Evolutionary conservation across 2,888 invertebrate species (phyloP), one percentile per base, ranked within the genome.

Genomic region (Synergus laeviventris): DNA sequence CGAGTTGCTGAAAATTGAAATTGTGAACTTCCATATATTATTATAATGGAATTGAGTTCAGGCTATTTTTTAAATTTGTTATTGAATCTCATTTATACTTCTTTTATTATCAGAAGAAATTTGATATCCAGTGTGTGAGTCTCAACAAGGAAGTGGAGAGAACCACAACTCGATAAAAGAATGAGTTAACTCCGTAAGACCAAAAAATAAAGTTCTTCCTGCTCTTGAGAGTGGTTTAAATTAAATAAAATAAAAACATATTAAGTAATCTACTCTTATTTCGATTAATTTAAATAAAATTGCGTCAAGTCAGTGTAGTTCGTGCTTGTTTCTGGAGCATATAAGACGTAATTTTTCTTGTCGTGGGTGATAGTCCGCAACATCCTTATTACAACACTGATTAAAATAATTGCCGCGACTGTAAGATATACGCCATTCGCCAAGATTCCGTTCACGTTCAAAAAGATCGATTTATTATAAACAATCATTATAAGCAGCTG

Each of bases 321-420:
- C 45, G 70, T 70, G 70, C 45, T 70, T 70, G n/a, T 31, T 70
- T 70, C 45, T 31, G 70, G 45, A 66, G 66, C 18, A 38, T 66
- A 5, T 70, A 70, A 70, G 45, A 70, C 16, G 31, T 70, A 70
- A 49, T 76, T 76, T 73, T 76, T 79, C 74, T 74, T 76, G 77
- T 61, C 66, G 42, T 73, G 49, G 24, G 75, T 75, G 74, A 78
- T 61, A 73, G 74, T 64, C 76, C 60, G 80, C 76, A 81, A 83
- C 81, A 81, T 85, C 82, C 84, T 84, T 81, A 83, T 86, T 86
- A 82, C 80, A 64, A 74, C 62, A 80, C 78, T 81, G 84, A 84
- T 84, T 83, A 85, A 85, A 83, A 83, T 84, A 85, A 85, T 86
- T 83, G 78, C 70, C 77, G 36, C 56, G 49, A 70, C 70, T 70